Percentiles rank a stretch among this genome's conserved stretches.
phyloP scores from a whole-genome alignment of 2,888 invertebrate genomes.

The Drosophila emarginata region DNA sequence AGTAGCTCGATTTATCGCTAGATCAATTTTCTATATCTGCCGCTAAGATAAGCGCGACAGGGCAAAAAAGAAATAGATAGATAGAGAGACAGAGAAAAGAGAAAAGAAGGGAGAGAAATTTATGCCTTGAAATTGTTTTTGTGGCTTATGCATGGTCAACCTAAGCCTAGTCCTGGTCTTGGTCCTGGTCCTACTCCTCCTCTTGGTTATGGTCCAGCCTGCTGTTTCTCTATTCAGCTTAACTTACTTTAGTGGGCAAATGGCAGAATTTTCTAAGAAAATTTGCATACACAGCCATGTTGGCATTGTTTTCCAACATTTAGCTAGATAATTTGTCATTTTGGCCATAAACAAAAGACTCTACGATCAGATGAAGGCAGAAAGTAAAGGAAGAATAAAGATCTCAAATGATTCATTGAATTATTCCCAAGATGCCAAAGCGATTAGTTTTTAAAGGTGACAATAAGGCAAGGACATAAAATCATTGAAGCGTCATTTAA shows the following conservation, averaged over 20 bases:
- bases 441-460: slow-evolving; percentile 43
- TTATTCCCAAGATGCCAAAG: slow-evolving; percentile 37
- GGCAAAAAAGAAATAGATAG: background rate
- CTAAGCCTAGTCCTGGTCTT: slow-evolving; percentile 41
- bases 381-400: slow-evolving; percentile 19
- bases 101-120: slow-evolving; percentile 17
- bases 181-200: slow-evolving; percentile 16
- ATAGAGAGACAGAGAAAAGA: background rate
- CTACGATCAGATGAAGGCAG: background rate
- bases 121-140: slow-evolving; percentile 61
- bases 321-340: slow-evolving; percentile 69
- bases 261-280: slow-evolving; percentile 60
- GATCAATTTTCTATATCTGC: slow-evolving; percentile 75
- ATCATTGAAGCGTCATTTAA: slow-evolving; percentile 62
- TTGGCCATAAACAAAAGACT: background rate
- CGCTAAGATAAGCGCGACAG: slow-evolving; percentile 59
- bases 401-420: slow-evolving; percentile 23
- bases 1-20: slow-evolving; percentile 73
- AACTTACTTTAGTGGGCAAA: slow-evolving; percentile 78
- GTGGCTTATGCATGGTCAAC: slow-evolving; percentile 54
- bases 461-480: slow-evolving; percentile 49
- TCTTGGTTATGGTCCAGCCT: slow-evolving; percentile 1
- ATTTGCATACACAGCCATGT: slow-evolving; percentile 36
- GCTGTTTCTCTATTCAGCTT: slow-evolving; percentile 54
- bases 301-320: slow-evolving; percentile 60